Conservation (phyloP, 1,140 invertebrate species). For the Microplitis demolitor region DNA sequence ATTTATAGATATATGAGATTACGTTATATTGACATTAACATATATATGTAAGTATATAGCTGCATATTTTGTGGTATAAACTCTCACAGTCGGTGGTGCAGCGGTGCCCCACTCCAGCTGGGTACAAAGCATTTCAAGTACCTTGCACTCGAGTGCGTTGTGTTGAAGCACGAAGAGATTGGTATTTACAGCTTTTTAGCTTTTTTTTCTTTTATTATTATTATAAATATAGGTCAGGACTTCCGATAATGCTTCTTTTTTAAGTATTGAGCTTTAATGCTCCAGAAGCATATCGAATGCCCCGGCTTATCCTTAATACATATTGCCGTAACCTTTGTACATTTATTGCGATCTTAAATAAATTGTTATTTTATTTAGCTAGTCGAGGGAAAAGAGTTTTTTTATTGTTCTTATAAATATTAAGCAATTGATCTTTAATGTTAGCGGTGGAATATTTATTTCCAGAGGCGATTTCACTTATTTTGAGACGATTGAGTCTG, state of each 20-base stretch:
- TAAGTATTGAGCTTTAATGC: not conserved
- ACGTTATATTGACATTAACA: slow-evolving; percentile 12
- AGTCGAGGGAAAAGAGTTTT: too few relatives aligned
- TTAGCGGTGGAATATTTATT: too few relatives aligned
- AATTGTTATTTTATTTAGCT: too few relatives aligned
- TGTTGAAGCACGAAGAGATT: slow-evolving; percentile 43
- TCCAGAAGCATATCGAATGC: not conserved
- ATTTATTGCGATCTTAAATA: not conserved
- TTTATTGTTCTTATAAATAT: too few relatives aligned
- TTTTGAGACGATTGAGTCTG: too few relatives aligned
- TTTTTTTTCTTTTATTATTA: slow-evolving; percentile 6
- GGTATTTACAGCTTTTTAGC: slow-evolving; percentile 43
- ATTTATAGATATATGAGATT: not conserved
- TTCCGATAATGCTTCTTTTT: slow-evolving; percentile 13
- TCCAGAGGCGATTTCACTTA: too few relatives aligned
- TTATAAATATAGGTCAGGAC: not conserved
- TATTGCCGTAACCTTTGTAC: not conserved
- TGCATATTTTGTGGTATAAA: not conserved
- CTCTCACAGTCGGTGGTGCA: slow-evolving; percentile 49
- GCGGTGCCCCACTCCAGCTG: slow-evolving; percentile 56
- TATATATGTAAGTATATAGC: slow-evolving; percentile 40
- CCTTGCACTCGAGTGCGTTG: slow-evolving; percentile 50
- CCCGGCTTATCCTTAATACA: not conserved
- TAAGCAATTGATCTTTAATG: too few relatives aligned
- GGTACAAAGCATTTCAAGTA: slow-evolving; percentile 56